A percentile compares a stretch with the other conserved stretches of the same genome.
Evolutionary conservation across 2,113 vertebrate species (phyloP).

Genomic region (Prinia subflava): DNA sequence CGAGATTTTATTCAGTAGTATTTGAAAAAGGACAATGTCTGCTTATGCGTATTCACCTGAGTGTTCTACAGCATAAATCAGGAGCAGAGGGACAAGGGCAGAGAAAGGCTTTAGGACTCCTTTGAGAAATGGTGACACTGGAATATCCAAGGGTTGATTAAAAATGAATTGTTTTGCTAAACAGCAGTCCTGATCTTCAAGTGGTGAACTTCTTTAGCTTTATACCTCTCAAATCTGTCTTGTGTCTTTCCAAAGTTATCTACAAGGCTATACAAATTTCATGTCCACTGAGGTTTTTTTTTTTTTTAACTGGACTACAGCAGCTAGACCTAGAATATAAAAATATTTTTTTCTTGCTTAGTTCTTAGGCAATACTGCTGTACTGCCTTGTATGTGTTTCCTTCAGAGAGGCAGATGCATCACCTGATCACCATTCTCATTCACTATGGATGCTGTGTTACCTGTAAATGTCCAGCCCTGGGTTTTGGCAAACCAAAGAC

Average conservation of each 20-base stretch:
- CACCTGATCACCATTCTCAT: not conserved
- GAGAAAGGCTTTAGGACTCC: not conserved
- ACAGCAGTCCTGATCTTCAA: not conserved
- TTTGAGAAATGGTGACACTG: not conserved
- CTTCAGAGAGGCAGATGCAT: not conserved
- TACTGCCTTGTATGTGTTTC: not conserved
- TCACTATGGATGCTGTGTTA: not conserved
- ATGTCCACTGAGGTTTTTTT: no score
- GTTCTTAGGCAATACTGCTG: not conserved
- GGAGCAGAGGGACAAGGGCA: not conserved
- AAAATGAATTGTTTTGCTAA: not conserved
- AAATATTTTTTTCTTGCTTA: not conserved
- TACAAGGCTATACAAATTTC: not conserved
- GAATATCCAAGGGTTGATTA: not conserved
- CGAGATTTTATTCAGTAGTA: not conserved
- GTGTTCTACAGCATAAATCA: not conserved
- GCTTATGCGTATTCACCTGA: not conserved
- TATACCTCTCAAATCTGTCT: not conserved
- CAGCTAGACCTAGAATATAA: not conserved
- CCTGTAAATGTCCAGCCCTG: not conserved
- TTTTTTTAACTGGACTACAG: not conserved
- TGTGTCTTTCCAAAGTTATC: not conserved
- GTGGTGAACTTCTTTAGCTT: not conserved
- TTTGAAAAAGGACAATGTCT: not conserved
- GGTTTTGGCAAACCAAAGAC: not conserved